Evolutionary conservation across 1,140 invertebrate species (phyloP).

Genomic region (Ruditapes philippinarum): DNA sequence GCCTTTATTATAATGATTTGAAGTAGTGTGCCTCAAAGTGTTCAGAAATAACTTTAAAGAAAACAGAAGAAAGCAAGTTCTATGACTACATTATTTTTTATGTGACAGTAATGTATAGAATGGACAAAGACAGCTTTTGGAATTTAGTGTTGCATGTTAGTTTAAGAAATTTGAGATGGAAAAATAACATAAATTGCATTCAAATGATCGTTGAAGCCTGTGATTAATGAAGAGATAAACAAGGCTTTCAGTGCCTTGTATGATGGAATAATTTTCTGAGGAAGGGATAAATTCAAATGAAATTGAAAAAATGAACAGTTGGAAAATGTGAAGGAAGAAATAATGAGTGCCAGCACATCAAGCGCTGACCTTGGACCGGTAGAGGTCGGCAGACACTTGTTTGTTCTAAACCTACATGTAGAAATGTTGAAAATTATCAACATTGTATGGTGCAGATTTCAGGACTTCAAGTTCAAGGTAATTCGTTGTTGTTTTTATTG

Average conservation of each 20-base stretch:
- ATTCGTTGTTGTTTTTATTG: constrained; percentile 16
- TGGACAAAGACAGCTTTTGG: neutral
- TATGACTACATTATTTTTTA: too few species aligned
- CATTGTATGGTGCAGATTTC: constrained; percentile 84
- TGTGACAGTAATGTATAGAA: neutral
- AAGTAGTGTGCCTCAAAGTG: too few species aligned
- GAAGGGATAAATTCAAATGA: neutral
- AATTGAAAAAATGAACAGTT: neutral
- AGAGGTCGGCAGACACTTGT: constrained; percentile 82
- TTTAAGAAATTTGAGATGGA: neutral
- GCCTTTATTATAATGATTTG: too few species aligned
- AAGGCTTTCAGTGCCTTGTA: neutral
- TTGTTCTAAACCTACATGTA: constrained; percentile 83
- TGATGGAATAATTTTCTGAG: neutral
- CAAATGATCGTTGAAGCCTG: neutral
- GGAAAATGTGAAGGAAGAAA: constrained; percentile 6
- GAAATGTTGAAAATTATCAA: constrained; percentile 85
- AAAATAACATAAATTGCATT: neutral
- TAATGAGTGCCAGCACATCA: constrained; percentile 60
- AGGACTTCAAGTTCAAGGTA: constrained; percentile 84
- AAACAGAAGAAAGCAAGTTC: too few species aligned
- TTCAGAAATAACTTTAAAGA: too few species aligned
- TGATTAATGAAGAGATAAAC: neutral
- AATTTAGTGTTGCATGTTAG: neutral
- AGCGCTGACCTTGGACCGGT: constrained; percentile 68